These are phyloP conservation scores for Psittacara wagleri DNA, from an alignment of 2,113 vertebrate genomes.

Conservation along the genomic window DNA sequence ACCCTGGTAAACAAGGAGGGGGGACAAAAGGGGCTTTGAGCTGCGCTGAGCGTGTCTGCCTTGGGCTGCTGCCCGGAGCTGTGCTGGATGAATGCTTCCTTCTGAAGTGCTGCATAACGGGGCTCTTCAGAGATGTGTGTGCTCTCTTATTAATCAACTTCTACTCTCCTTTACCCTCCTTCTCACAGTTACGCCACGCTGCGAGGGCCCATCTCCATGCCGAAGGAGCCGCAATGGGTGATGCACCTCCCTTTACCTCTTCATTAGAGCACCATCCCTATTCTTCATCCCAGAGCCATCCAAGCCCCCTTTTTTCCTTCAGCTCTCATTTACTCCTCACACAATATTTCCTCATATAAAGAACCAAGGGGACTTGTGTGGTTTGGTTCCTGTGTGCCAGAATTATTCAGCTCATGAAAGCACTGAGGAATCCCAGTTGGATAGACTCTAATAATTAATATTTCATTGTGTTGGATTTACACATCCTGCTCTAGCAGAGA, in stretches of 20 bases:
- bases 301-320: background rate
- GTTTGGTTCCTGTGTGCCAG: background rate
- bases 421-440: background rate
- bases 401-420: constrained; percentile 1
- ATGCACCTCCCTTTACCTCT: background rate
- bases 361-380: background rate
- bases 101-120: background rate
- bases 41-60: background rate
- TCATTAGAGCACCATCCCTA: background rate
- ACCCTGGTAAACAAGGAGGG: constrained; percentile 23
- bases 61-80: background rate
- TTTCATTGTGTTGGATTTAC: constrained; percentile 49
- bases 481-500: background rate
- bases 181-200: background rate
- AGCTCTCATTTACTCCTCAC: background rate
- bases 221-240: background rate
- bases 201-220: background rate
- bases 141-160: background rate
- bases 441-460: constrained; percentile 52
- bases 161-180: background rate
- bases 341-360: background rate
- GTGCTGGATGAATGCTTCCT: background rate
- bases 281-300: background rate
- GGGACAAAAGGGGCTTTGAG: constrained; percentile 55
- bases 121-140: background rate